Percentiles rank a stretch among this genome's conserved stretches.
These are phyloP conservation scores for Sinotaia quadrata DNA, from an alignment of 2,888 invertebrate genomes.

Conservation along the genomic window DNA sequence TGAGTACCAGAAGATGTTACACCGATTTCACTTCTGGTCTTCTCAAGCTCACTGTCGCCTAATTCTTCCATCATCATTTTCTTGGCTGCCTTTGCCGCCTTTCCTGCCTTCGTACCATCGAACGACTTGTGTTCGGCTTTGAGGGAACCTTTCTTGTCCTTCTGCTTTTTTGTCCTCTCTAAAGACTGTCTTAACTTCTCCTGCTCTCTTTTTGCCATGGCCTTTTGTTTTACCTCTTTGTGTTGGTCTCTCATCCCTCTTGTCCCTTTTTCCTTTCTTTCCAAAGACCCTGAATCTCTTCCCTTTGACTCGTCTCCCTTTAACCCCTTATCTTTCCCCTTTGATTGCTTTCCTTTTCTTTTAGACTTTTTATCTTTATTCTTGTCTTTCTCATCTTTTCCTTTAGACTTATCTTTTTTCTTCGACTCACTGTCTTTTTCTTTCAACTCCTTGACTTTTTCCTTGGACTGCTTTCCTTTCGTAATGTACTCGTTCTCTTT, in stretches of 20 bases:
- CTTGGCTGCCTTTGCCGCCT: not conserved
- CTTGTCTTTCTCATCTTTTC: not conserved
- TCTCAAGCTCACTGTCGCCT: not conserved
- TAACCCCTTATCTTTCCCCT: constrained; percentile 2
- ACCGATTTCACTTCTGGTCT: too few relatives aligned
- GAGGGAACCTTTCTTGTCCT: not conserved
- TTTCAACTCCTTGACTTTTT: not conserved
- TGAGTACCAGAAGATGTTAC: constrained; percentile 12
- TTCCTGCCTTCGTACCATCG: not conserved
- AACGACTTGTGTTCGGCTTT: not conserved
- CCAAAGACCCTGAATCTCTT: too few relatives aligned
- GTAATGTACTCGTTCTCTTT: constrained; percentile 18
- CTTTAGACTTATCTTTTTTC: constrained; percentile 13
- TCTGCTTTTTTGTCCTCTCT: not conserved
- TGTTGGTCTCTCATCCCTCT: too few relatives aligned
- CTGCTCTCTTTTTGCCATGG: too few relatives aligned
- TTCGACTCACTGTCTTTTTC: constrained; percentile 15
- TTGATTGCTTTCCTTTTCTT: constrained; percentile 2
- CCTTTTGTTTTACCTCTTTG: too few relatives aligned
- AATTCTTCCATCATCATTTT: not conserved
- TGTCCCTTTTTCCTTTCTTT: too few relatives aligned
- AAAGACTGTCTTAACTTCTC: too few relatives aligned
- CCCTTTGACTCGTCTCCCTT: too few relatives aligned
- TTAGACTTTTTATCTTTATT: constrained; percentile 1
- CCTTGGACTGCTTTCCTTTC: not conserved